A percentile compares a stretch with the other conserved stretches of the same genome.
These are phyloP conservation scores for Myathropa florea DNA, from an alignment of 2,888 invertebrate genomes.

Conservation along the genomic window DNA sequence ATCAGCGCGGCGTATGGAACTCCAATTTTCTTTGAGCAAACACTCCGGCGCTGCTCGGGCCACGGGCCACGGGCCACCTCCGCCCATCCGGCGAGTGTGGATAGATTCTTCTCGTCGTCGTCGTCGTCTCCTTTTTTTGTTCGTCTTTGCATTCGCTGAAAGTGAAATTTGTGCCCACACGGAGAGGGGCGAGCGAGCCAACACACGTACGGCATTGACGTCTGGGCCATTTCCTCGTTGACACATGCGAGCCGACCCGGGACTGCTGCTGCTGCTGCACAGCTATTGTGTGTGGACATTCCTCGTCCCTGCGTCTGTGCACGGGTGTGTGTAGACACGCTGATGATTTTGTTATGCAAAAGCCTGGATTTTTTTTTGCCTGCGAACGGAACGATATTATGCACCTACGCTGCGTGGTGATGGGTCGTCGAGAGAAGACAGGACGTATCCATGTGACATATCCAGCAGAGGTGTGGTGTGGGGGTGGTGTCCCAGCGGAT, in stretches of 20 bases:
- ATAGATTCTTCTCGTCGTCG: background rate
- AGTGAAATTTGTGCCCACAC: constrained; percentile 59
- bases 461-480: constrained; percentile 15
- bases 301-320: constrained; percentile 19
- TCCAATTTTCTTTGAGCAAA: constrained; percentile 65
- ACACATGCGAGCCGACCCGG: constrained; percentile 32
- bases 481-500: constrained; percentile 59
- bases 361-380: constrained; percentile 23
- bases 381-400: constrained; percentile 45
- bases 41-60: background rate
- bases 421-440: constrained; percentile 16
- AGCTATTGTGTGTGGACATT: constrained; percentile 45
- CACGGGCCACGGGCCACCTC: background rate
- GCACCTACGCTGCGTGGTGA: constrained; percentile 63
- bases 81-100: constrained; percentile 21
- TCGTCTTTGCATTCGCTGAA: constrained; percentile 27
- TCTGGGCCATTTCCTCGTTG: constrained; percentile 69
- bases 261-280: background rate
- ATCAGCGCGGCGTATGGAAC: constrained; percentile 10
- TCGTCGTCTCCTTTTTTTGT: background rate
- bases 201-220: constrained; percentile 54
- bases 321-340: constrained; percentile 50
- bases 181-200: constrained; percentile 11
- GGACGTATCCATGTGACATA: constrained; percentile 63
- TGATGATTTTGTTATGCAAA: constrained; percentile 69